phyloP scores from a whole-genome alignment of 2,888 invertebrate species.

The Drosophila borealis region DNA sequence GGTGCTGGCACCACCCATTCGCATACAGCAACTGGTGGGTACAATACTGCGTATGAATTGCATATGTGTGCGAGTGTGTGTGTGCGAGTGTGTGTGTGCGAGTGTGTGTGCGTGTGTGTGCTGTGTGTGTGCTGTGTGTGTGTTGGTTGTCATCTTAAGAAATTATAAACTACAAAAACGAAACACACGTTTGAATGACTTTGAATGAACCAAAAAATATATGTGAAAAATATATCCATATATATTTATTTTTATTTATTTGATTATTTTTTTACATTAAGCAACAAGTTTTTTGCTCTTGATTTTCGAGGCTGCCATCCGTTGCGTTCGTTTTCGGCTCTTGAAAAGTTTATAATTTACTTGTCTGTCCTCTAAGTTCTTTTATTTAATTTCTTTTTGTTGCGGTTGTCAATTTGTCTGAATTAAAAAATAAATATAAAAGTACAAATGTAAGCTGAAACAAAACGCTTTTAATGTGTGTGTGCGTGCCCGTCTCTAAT shows the following conservation, averaged over 20 bases:
- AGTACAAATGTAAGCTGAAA: constrained; percentile 26
- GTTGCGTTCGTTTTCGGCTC: constrained; percentile 37
- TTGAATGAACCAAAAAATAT: constrained; percentile 26
- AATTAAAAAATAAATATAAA: constrained; percentile 10
- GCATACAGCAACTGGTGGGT: constrained; percentile 73
- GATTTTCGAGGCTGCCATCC: constrained; percentile 54
- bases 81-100: constrained; percentile 9
- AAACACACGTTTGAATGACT: constrained; percentile 54
- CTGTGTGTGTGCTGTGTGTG: neutral
- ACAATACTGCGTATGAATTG: constrained; percentile 34
- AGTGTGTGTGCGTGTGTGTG: constrained; percentile 8
- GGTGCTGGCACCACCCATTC: constrained; percentile 36
- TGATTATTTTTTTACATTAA: constrained; percentile 31
- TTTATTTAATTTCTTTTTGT: constrained; percentile 33
- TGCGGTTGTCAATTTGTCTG: constrained; percentile 51
- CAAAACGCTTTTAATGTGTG: constrained; percentile 69
- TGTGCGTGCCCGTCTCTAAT: constrained; percentile 56
- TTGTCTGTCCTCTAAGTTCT: constrained; percentile 41
- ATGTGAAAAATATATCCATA: constrained; percentile 16
- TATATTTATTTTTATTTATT: constrained; percentile 16
- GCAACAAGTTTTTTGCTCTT: constrained; percentile 48
- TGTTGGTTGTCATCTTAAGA: constrained; percentile 34
- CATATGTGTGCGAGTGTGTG: constrained; percentile 7
- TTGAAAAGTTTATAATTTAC: constrained; percentile 32
- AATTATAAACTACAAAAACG: constrained; percentile 43